phyloP scores from a whole-genome alignment of 2,797 vertebrate genomes.

The Nothura maculosa region DNA sequence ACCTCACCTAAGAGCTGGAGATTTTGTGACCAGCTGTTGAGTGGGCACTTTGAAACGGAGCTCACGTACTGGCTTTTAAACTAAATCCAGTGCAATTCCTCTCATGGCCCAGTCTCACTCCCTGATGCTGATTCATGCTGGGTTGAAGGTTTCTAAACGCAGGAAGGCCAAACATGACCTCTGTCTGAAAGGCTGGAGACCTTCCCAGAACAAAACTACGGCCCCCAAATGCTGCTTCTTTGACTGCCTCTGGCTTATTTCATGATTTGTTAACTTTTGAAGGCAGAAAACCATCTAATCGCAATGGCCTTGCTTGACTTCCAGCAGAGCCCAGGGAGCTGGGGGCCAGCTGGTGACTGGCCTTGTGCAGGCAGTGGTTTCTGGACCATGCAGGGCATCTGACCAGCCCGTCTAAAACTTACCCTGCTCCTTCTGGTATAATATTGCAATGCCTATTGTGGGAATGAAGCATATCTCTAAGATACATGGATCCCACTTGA shows the following conservation, averaged over 20 bases:
- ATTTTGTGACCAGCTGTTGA: slow-evolving; percentile 56
- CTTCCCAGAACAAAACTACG: not conserved
- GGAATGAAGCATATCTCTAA: not conserved
- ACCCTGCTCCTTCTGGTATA: not conserved
- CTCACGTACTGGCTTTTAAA: not conserved
- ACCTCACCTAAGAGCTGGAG: not conserved
- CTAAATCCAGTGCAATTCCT: not conserved
- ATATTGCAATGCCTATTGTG: not conserved
- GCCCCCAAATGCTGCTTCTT: not conserved
- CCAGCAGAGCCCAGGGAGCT: not conserved
- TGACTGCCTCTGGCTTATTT: not conserved
- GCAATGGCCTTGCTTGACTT: not conserved
- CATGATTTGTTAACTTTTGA: not conserved
- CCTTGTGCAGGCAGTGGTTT: not conserved
- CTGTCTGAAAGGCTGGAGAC: not conserved
- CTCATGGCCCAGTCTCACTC: not conserved
- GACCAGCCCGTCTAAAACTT: not conserved
- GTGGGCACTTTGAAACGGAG: slow-evolving; percentile 24
- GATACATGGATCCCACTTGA: not conserved
- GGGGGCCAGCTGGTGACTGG: not conserved
- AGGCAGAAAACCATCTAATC: not conserved
- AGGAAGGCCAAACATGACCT: not conserved
- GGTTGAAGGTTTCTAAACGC: not conserved
- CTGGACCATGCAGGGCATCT: not conserved
- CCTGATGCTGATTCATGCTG: not conserved